phyloP scores from a whole-genome alignment of 1,140 invertebrate genomes.

The Scaptodrosophila lebanonensis region DNA sequence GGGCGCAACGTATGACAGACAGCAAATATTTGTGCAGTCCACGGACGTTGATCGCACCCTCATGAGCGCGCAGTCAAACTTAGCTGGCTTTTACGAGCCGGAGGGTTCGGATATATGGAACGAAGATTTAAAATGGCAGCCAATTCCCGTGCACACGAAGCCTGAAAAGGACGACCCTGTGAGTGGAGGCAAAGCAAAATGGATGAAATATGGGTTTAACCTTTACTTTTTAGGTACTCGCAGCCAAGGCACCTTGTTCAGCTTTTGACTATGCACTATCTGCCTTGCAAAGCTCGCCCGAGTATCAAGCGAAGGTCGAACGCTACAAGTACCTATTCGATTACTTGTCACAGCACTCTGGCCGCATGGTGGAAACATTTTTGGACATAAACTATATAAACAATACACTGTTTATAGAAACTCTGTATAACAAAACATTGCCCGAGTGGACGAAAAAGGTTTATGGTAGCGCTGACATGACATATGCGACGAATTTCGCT shows the following conservation, averaged over 20 bases:
- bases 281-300: constrained; percentile 79
- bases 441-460: constrained; percentile 84
- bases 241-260: constrained; percentile 83
- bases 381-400: constrained; percentile 82
- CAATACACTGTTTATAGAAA: constrained; percentile 84
- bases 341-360: constrained; percentile 82
- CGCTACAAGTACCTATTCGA: constrained; percentile 82
- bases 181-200: too few species aligned
- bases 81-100: constrained; percentile 89
- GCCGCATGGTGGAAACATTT: constrained; percentile 77
- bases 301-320: constrained; percentile 80
- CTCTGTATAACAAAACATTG: constrained; percentile 81
- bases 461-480: constrained; percentile 78
- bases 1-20: constrained; percentile 78
- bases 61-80: constrained; percentile 90
- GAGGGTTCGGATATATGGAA: constrained; percentile 83
- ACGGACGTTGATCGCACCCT: constrained; percentile 93
- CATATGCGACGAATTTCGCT: constrained; percentile 78
- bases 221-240: too few species aligned
- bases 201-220: too few species aligned
- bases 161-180: constrained; percentile 83
- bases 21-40: constrained; percentile 84
- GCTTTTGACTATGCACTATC: constrained; percentile 80
- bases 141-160: constrained; percentile 90
- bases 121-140: constrained; percentile 87